These are phyloP conservation scores for Oryzias celebensis DNA, from an alignment of 2,113 vertebrate genomes.

Conservation along the genomic window DNA sequence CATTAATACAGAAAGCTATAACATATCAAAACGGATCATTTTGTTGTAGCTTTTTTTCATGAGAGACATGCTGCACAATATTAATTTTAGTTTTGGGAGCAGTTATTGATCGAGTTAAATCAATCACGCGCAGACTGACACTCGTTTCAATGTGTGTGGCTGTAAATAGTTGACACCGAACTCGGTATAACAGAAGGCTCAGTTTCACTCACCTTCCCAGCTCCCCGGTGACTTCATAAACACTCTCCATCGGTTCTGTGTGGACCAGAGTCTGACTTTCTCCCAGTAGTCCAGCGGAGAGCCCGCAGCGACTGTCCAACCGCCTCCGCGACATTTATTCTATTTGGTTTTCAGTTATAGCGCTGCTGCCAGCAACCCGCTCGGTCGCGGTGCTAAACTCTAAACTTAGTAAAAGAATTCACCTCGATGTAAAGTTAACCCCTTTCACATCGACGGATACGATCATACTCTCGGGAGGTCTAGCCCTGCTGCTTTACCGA, in stretches of 20 bases:
- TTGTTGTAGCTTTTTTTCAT: no score
- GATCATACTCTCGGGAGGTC: constrained; percentile 23
- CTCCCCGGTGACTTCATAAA: constrained; percentile 84
- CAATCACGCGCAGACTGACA: no score
- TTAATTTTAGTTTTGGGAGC: no score
- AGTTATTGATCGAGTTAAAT: no score
- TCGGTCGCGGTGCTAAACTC: neutral
- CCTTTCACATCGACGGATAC: neutral
- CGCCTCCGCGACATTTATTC: constrained; percentile 80
- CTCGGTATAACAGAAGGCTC: no score
- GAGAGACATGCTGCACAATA: no score
- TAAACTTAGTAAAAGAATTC: neutral
- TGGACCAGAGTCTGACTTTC: constrained; percentile 83
- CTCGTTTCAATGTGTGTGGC: no score
- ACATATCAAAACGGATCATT: no score
- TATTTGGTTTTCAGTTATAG: neutral
- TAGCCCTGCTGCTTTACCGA: neutral
- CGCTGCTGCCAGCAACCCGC: neutral
- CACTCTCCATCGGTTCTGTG: constrained; percentile 81
- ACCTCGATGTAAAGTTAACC: neutral
- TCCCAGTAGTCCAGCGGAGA: constrained; percentile 78
- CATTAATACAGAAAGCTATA: neutral
- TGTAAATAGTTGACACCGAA: no score
- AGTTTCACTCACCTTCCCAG: constrained; percentile 84
- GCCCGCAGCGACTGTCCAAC: constrained; percentile 81